These are phyloP conservation scores for Xestobium rufovillosum DNA, from an alignment of 2,888 invertebrate genomes.

Conservation along the genomic window DNA sequence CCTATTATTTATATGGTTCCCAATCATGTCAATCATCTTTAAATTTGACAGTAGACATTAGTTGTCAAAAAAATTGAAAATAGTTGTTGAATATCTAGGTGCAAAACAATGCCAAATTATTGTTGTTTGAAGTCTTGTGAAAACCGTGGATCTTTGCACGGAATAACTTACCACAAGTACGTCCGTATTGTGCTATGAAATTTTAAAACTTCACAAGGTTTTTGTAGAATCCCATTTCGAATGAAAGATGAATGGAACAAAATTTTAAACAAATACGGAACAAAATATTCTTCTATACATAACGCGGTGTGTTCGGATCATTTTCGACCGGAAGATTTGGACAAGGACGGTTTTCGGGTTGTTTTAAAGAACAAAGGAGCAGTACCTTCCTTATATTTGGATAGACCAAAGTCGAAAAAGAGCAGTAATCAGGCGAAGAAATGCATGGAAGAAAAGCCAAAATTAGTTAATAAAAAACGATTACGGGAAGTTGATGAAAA, in stretches of 20 bases:
- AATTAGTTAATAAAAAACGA: no score
- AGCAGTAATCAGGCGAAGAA: no score
- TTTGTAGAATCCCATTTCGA: neutral
- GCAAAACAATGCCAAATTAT: constrained; percentile 1
- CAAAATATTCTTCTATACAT: neutral
- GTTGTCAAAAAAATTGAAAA: no score
- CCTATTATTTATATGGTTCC: no score
- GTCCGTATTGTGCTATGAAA: no score
- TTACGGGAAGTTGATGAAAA: no score
- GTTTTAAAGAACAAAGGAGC: constrained; percentile 1
- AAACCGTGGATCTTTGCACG: neutral
- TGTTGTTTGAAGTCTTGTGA: constrained; percentile 1
- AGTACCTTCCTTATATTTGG: neutral
- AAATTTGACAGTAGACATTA: no score
- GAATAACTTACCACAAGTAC: neutral
- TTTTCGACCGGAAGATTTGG: neutral
- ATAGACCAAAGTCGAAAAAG: constrained; percentile 2
- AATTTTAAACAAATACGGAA: constrained; percentile 1
- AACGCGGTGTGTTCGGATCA: constrained; percentile 2
- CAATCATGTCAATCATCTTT: no score
- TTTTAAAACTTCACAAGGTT: neutral
- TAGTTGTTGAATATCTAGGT: no score
- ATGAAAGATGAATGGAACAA: constrained; percentile 1
- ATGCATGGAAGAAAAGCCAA: no score
- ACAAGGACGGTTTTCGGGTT: constrained; percentile 1